A percentile compares a stretch with the other conserved stretches of the same genome.
Conservation (phyloP, 2,113 vertebrate genomes). For the Gnathonemus echidnorhynchus region DNA sequence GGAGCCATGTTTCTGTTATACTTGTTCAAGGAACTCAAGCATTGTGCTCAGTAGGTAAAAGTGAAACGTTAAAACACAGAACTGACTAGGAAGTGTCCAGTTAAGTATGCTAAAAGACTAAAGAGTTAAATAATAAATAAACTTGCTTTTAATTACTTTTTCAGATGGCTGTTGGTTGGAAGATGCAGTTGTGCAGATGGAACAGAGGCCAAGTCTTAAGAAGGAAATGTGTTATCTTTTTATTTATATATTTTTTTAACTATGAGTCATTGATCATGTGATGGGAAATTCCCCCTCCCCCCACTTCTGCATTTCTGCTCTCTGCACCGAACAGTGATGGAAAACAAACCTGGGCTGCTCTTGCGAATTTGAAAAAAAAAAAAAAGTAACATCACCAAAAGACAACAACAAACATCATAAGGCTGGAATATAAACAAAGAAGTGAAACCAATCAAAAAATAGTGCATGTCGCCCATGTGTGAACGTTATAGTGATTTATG, state of each 20-base stretch:
- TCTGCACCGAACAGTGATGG: conserved; percentile 48
- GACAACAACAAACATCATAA: background rate
- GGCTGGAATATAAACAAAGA: background rate
- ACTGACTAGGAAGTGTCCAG: background rate
- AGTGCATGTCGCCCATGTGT: background rate
- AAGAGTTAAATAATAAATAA: background rate
- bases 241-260: conserved; percentile 1
- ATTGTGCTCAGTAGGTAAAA: background rate
- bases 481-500: background rate
- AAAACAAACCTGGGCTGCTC: background rate
- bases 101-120: background rate
- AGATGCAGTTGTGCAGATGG: conserved; percentile 1
- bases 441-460: background rate
- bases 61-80: background rate
- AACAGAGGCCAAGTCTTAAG: background rate
- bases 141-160: background rate
- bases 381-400: background rate
- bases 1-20: background rate
- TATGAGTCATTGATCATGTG: conserved; percentile 52
- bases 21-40: background rate
- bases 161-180: background rate
- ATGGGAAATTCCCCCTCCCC: conserved; percentile 56
- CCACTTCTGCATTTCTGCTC: conserved; percentile 36
- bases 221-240: background rate
- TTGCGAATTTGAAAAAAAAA: background rate